Conservation (phyloP, 2,113 vertebrate species). For the Lepidothrix coronata region DNA sequence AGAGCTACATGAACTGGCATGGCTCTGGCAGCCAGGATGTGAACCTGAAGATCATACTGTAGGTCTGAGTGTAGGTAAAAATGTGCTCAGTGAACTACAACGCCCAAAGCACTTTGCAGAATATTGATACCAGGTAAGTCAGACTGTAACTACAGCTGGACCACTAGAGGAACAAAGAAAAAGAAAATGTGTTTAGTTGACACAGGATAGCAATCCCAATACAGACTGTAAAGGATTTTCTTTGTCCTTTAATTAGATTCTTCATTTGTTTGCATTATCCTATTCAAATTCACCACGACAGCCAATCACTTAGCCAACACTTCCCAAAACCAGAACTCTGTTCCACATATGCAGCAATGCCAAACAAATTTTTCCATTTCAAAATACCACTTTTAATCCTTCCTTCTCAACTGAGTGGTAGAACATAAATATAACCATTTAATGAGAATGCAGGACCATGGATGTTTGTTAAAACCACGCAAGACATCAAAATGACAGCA, state of each 20-base stretch:
- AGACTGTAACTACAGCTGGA: neutral
- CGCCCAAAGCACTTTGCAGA: neutral
- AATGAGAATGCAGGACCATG: neutral
- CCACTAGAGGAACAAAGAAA: neutral
- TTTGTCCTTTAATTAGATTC: neutral
- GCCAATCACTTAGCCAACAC: neutral
- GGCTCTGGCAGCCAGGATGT: neutral
- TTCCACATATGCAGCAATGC: neutral
- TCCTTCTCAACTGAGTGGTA: neutral
- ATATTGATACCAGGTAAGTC: neutral
- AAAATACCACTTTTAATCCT: neutral
- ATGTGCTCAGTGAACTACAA: neutral
- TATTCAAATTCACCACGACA: neutral
- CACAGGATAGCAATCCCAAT: neutral
- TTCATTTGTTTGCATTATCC: neutral
- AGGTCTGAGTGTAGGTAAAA: neutral
- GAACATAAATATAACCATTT: neutral
- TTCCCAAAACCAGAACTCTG: neutral
- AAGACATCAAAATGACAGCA: neutral
- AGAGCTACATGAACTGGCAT: neutral
- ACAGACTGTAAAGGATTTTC: too few species aligned
- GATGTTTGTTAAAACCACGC: neutral
- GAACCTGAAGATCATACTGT: neutral
- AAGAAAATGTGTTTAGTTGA: neutral
- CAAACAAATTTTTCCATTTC: neutral